These are phyloP conservation scores for Melanotaenia pygmaea DNA, from an alignment of 2,797 vertebrate species.

Conservation along the genomic window DNA sequence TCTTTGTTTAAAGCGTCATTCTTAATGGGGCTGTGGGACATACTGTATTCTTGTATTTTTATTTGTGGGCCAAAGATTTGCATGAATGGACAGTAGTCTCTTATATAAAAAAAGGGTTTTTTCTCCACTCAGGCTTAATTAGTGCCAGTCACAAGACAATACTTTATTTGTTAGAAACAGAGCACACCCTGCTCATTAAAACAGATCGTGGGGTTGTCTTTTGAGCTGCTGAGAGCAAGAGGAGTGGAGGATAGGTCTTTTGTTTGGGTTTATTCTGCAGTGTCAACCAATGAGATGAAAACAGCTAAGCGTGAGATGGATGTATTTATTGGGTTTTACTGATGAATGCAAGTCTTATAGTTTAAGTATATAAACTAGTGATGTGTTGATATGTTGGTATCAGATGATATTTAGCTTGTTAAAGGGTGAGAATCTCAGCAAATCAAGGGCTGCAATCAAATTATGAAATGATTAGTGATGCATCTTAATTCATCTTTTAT, in stretches of 20 bases:
- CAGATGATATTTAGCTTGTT: too few species aligned
- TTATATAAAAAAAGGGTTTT: conserved; percentile 3
- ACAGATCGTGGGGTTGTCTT: conserved; percentile 13
- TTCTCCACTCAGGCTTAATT: conserved; percentile 10
- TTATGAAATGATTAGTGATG: too few species aligned
- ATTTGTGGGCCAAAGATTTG: not conserved
- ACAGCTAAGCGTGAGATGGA: not conserved
- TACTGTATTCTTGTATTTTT: not conserved
- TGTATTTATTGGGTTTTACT: not conserved
- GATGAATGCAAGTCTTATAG: not conserved
- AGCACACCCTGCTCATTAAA: conserved; percentile 36
- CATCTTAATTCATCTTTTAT: too few species aligned
- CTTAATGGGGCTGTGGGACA: not conserved
- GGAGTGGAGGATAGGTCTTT: conserved; percentile 3
- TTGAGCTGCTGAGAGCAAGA: not conserved
- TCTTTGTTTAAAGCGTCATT: not conserved
- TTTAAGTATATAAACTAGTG: not conserved
- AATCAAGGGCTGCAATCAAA: too few species aligned
- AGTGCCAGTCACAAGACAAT: conserved; percentile 12
- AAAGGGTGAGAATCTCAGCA: too few species aligned
- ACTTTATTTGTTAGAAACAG: conserved; percentile 23
- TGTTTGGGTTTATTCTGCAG: conserved; percentile 26
- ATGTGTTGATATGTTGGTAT: too few species aligned
- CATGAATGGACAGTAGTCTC: conserved; percentile 3
- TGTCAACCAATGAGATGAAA: conserved; percentile 14